Evolutionary conservation across 2,113 vertebrate species (phyloP).

Genomic region (Elanoides forficatus): DNA sequence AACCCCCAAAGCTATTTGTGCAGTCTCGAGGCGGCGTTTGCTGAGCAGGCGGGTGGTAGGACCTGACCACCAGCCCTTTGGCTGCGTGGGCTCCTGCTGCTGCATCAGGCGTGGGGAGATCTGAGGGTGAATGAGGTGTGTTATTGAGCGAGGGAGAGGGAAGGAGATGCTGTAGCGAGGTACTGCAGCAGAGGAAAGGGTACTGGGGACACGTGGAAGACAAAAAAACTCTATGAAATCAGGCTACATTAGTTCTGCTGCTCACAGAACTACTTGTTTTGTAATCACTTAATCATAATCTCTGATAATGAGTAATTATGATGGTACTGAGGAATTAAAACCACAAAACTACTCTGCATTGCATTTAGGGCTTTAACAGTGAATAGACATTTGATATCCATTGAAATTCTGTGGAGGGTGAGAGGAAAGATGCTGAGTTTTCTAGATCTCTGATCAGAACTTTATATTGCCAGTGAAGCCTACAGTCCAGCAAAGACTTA

Average conservation of each 20-base stretch:
- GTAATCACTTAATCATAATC: not conserved
- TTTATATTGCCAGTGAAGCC: not conserved
- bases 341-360: not conserved
- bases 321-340: not conserved
- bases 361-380: not conserved
- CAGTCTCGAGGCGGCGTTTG: accelerated
- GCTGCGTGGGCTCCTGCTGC: not conserved
- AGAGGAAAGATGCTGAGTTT: not conserved
- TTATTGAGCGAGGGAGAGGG: not conserved
- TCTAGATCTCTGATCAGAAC: not conserved
- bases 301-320: not conserved
- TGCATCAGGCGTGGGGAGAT: accelerated
- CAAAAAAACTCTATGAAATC: not conserved
- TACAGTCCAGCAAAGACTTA: not conserved
- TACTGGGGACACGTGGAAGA: not conserved
- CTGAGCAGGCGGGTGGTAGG: not conserved
- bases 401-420: not conserved
- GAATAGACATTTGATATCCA: not conserved
- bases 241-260: not conserved
- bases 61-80: not conserved
- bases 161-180: not conserved
- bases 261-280: not conserved
- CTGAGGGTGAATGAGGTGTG: accelerated
- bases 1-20: not conserved
- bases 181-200: too few relatives aligned